Percentiles rank a stretch among this genome's conserved stretches.
These are phyloP conservation scores for Scalopus aquaticus DNA, from an alignment of 2,113 vertebrate species.

Conservation along the genomic window DNA sequence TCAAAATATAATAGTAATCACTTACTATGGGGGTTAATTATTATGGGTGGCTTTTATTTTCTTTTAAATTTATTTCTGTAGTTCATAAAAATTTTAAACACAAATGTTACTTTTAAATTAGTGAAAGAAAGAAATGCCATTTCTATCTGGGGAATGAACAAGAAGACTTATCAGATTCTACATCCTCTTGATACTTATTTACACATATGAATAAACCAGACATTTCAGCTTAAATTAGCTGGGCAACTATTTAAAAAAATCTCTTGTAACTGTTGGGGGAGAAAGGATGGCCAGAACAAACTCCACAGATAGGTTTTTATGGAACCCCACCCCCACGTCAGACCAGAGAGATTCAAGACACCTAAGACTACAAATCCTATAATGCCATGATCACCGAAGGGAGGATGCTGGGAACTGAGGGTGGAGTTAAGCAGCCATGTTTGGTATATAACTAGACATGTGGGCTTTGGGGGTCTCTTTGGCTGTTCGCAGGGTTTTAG, in stretches of 20 bases:
- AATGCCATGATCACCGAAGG: too few species aligned
- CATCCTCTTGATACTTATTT: neutral
- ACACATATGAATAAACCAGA: neutral
- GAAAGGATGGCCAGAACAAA: too few species aligned
- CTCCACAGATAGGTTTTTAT: too few species aligned
- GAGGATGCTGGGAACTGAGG: too few species aligned
- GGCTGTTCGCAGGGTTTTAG: too few species aligned
- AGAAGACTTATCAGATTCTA: constrained; percentile 9
- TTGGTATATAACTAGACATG: too few species aligned
- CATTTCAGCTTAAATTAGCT: constrained; percentile 38
- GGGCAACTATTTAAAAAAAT: neutral
- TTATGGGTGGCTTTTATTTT: neutral
- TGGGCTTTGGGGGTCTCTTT: too few species aligned
- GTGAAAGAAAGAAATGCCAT: constrained; percentile 41
- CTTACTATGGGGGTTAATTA: neutral
- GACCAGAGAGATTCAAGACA: too few species aligned
- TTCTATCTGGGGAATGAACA: constrained; percentile 25
- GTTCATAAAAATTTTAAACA: constrained; percentile 45
- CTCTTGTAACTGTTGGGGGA: too few species aligned
- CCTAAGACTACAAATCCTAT: too few species aligned
- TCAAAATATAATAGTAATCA: neutral
- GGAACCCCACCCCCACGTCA: too few species aligned
- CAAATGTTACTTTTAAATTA: neutral
- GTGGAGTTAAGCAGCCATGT: too few species aligned
- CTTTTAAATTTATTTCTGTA: neutral